Base-by-base conservation (phyloP, 2,888 invertebrate genomes). In the Epistrophe grossulariae region DNA sequence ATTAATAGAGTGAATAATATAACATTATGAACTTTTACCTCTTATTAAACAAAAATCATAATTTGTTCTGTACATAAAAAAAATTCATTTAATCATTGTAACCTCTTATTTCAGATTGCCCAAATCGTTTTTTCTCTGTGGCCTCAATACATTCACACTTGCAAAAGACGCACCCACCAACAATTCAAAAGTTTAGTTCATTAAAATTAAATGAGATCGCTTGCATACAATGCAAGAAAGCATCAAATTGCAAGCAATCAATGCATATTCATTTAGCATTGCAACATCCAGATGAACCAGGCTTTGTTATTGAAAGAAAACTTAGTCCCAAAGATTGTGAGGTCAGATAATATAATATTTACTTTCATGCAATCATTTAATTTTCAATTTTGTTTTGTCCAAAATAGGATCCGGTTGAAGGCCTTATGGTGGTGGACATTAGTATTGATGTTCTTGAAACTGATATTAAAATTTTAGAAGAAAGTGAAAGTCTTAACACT, bases 241-340 rank as follows among this genome's bases (percentile, higher is more conserved):
- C 50, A 48, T 82, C 50, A 2, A 73, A 70, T 35, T 55, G 19
- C 5, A 48, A 40, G 6, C 24, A 28, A 10, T 11, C 0, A 2
- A 78, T 82, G 72, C 77, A 50, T 35, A 11, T 28, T n/a, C 85
- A 85, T 24, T 17, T 85, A 70, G 78, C 73, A 13, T 40, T 24
- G 13, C 48, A 62, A 1, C 85, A 85, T 50, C 82, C 82, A 9
- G 73, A 82, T 38, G 82, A 78, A 11, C 43, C 72, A 11, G 7
- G n/a, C 1, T 72, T 40, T 15, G 43, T 85, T 8, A 64, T 71
- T 4, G 50, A 64, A 24, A 52, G 82, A 38, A 64, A 43, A 50
- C 19, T 78, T 3, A 57, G 43, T 7, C 24, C 17, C 8, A 15
- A 17, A 0, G 7, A n/a, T 11, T 6, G 8, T 50, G 38, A 43